These are phyloP conservation scores for Coronaproctus castanopsis DNA, from an alignment of 2,888 invertebrate genomes.

Conservation along the genomic window DNA sequence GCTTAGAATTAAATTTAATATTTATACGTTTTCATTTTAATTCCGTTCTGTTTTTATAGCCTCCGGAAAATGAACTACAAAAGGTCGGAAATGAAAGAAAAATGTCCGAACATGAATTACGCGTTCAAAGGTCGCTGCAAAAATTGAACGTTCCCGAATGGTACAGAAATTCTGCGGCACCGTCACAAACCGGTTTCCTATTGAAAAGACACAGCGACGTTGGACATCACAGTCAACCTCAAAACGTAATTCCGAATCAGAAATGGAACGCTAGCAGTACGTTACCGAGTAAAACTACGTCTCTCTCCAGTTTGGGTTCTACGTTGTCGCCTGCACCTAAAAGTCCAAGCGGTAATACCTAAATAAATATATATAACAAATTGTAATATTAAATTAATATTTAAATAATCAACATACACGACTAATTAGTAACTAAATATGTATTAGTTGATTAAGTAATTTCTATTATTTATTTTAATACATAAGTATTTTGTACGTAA, in stretches of 20 bases:
- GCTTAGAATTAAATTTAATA: no score
- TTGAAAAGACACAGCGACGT: conserved; percentile 53
- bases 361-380: no score
- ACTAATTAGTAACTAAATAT: no score
- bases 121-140: conserved; percentile 80
- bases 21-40: no score
- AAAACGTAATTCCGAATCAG: neutral
- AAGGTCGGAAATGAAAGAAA: conserved; percentile 53
- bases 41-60: conserved; percentile 40
- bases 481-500: no score
- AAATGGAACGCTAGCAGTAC: conserved; percentile 6
- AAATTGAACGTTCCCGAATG: conserved; percentile 88
- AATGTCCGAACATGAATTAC: conserved; percentile 81
- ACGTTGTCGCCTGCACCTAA: conserved; percentile 21
- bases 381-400: no score
- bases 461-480: no score
- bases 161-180: conserved; percentile 60
- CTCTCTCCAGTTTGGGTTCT: conserved; percentile 33
- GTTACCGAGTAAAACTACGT: conserved; percentile 52
- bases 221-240: conserved; percentile 13
- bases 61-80: conserved; percentile 84
- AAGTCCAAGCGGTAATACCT: conserved; percentile 8
- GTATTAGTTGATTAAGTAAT: no score
- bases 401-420: no score
- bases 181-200: conserved; percentile 58